Evolutionary conservation across 2,888 invertebrate species (phyloP), one percentile per base, ranked within the genome.

Genomic region (Epirrhoe alternata): DNA sequence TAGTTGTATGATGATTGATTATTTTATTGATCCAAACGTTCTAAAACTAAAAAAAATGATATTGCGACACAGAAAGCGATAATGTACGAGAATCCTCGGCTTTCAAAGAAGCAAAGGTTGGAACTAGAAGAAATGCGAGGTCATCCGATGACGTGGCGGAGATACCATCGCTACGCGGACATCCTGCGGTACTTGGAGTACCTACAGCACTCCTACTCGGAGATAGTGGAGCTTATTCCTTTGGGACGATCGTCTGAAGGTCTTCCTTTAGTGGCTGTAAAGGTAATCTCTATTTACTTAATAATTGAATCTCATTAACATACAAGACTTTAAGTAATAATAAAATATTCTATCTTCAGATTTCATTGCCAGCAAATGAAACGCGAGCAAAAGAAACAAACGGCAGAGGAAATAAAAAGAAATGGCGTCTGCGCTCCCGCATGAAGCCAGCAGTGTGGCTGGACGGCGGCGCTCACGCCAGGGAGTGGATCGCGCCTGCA

Each of bases 401-500:
- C 16, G 73, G 61, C 38, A 88, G 85, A 70, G 82, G 74, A 0
- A 69, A 76, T 17, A 88, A 88, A 65, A 94, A 94, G 74, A 92
- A 93, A 64, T 94, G 93, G 81, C 91, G 89, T 69, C 74, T 94
- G 57, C 86, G 86, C 2, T 92, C 93, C 5, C 85, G 83, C 58
- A 86, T 92, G 76, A 96, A 96, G 72, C 96, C 96, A 4, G 96
- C 95, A 0, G 95, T 97, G 49, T 97, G 97, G 95, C 94, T 98
- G 38, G 97, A 97, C 79, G 97, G 96, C 8, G 97, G 97, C 0
- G 91, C 94, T 67, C 96, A 96, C 77, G 96, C 96, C 1, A 86
- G 95, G 74, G 97, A 97, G 86, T 97, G 97, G 97, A 96, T 97
- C 74, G 94, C 96, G 0, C 96, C 97, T 0, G 97, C 97, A 0